phyloP scores from a whole-genome alignment of 2,888 invertebrate genomes.

The Acleris laterana region DNA sequence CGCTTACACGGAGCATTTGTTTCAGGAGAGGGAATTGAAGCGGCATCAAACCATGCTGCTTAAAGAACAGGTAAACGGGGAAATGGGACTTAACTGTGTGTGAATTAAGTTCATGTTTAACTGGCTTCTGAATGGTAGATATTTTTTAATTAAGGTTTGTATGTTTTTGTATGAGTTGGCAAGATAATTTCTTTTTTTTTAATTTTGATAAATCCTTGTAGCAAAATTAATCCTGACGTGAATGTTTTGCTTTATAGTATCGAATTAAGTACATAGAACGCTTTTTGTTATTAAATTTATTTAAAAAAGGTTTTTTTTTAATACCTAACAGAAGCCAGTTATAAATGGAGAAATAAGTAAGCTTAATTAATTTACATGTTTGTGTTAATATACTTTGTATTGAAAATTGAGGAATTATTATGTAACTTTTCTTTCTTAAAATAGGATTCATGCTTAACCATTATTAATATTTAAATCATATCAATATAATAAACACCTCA shows the following conservation, averaged over 20 bases:
- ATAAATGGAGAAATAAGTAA: no score
- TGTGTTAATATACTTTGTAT: background rate
- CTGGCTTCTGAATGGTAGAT: background rate
- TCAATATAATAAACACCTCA: background rate
- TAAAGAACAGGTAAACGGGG: constrained; percentile 92
- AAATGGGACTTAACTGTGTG: background rate
- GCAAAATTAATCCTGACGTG: no score
- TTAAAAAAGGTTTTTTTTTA: no score
- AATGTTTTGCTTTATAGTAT: no score
- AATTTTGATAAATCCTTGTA: no score
- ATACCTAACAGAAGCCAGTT: no score
- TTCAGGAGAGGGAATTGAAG: constrained; percentile 95
- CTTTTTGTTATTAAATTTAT: no score
- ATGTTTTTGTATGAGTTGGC: no score
- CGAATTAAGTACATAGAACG: no score
- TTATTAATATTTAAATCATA: background rate
- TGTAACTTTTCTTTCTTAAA: no score
- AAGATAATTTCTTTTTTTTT: no score
- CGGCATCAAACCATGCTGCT: constrained; percentile 94
- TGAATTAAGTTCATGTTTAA: background rate
- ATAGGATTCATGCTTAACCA: background rate
- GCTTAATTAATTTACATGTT: background rate
- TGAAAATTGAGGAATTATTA: background rate
- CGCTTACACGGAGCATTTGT: constrained; percentile 56
- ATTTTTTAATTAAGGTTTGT: background rate